Evolutionary conservation across 2,113 vertebrate species (phyloP).

Genomic region (Herpetotheres cachinnans): DNA sequence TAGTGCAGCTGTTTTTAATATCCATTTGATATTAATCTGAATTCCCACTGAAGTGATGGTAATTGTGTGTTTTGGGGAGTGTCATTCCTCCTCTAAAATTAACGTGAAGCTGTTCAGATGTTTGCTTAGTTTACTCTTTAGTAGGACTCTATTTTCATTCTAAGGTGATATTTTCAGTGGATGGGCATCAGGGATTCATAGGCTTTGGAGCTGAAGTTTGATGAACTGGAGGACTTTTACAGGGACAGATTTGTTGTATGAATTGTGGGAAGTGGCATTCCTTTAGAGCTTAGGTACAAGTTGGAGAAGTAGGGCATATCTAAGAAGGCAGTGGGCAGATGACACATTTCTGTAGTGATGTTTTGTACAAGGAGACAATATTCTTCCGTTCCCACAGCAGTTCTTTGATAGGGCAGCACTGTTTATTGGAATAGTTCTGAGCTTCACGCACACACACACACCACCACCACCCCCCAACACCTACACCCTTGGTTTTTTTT

Average conservation of each 20-base stretch:
- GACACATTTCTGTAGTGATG: neutral
- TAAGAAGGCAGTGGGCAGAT: neutral
- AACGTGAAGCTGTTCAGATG: neutral
- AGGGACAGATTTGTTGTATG: neutral
- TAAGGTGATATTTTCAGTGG: neutral
- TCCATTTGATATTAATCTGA: neutral
- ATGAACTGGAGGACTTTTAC: neutral
- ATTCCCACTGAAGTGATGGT: neutral
- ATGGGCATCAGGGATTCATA: neutral
- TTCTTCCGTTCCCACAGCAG: neutral
- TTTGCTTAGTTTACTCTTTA: neutral
- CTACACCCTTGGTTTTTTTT: neutral
- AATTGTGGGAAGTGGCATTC: neutral
- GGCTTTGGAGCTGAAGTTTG: neutral
- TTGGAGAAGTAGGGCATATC: rapidly evolving
- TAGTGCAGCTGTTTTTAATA: neutral
- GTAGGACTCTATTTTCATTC: neutral
- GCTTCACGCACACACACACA: too few relatives aligned
- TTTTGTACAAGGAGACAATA: neutral
- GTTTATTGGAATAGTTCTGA: neutral
- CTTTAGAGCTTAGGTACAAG: neutral
- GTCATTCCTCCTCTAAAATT: neutral
- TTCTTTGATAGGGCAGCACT: neutral
- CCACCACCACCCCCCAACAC: too few relatives aligned
- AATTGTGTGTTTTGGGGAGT: neutral